These are phyloP conservation scores for Calliopsis andreniformis DNA, from an alignment of 1,140 invertebrate genomes.

Conservation along the genomic window DNA sequence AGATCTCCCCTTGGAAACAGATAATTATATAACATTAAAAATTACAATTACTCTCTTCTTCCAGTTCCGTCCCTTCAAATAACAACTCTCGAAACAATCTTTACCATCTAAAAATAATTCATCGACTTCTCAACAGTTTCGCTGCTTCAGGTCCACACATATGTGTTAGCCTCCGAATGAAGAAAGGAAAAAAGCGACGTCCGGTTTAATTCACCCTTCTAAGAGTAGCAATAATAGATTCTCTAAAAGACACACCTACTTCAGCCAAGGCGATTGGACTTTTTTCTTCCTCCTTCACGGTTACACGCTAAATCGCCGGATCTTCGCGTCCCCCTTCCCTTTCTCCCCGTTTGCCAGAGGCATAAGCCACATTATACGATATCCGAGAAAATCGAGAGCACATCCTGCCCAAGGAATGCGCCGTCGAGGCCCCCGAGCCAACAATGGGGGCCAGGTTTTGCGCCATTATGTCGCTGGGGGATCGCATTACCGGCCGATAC, in stretches of 20 bases:
- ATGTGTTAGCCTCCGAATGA: not conserved
- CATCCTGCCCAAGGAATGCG: slow-evolving; percentile 63
- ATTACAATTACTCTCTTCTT: no score
- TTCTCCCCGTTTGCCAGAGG: slow-evolving; percentile 24
- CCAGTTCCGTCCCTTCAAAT: no score
- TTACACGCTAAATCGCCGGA: slow-evolving; percentile 58
- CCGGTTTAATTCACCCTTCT: not conserved
- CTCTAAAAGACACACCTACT: slow-evolving; percentile 19
- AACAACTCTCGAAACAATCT: no score
- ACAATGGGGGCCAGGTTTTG: slow-evolving; percentile 66
- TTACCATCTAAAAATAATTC: no score
- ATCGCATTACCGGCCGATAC: slow-evolving; percentile 67
- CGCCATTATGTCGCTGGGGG: slow-evolving; percentile 65
- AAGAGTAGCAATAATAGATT: slow-evolving; percentile 1
- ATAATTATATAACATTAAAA: no score
- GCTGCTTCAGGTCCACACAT: no score
- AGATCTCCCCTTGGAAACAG: no score
- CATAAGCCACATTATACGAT: slow-evolving; percentile 67
- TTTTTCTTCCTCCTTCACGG: not conserved
- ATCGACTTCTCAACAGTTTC: no score
- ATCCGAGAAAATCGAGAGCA: slow-evolving; percentile 66
- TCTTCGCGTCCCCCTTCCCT: slow-evolving; percentile 25
- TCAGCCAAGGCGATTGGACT: not conserved
- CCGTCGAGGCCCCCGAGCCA: slow-evolving; percentile 41
- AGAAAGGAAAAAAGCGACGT: not conserved